These are phyloP conservation scores for Nephrotoma guestfalica DNA, from an alignment of 2,888 invertebrate genomes.

Conservation along the genomic window DNA sequence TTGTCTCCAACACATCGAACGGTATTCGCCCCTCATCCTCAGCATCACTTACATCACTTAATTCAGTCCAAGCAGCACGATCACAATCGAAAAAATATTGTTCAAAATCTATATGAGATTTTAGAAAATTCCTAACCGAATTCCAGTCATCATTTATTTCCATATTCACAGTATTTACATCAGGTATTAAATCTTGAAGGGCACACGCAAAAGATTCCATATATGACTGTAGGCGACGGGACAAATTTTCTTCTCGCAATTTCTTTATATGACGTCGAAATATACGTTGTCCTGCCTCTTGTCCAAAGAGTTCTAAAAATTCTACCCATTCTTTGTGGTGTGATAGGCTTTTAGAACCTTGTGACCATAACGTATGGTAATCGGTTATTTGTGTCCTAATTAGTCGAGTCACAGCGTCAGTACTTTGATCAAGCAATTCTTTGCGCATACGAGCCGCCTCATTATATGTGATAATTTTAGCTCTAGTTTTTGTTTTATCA, in stretches of 20 bases:
- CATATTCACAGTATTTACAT: slow-evolving; percentile 48
- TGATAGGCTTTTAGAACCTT: slow-evolving; percentile 70
- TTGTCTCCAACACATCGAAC: slow-evolving; percentile 78
- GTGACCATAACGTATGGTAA: slow-evolving; percentile 74
- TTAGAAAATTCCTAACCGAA: slow-evolving; percentile 69
- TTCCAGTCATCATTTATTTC: slow-evolving; percentile 65
- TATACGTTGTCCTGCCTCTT: slow-evolving; percentile 62
- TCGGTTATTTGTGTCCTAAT: slow-evolving; percentile 72
- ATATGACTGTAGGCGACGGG: slow-evolving; percentile 59
- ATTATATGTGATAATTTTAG: slow-evolving; percentile 54
- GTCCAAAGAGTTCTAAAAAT: slow-evolving; percentile 79
- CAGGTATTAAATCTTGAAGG: slow-evolving; percentile 63
- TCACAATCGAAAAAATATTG: slow-evolving; percentile 81
- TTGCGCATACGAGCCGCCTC: slow-evolving; percentile 78
- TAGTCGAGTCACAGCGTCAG: slow-evolving; percentile 77
- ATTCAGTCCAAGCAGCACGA: slow-evolving; percentile 62
- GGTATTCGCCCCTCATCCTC: slow-evolving; percentile 68
- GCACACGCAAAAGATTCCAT: slow-evolving; percentile 63
- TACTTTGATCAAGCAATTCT: slow-evolving; percentile 78
- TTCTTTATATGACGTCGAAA: slow-evolving; percentile 67
- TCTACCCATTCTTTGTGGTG: slow-evolving; percentile 80
- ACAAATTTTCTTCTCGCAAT: slow-evolving; percentile 66
- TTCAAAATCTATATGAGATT: slow-evolving; percentile 83
- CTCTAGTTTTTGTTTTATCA: slow-evolving; percentile 63
- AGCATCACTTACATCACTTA: slow-evolving; percentile 44